Base-by-base conservation (phyloP, 2,888 invertebrate species). In the Cephus runcator region DNA sequence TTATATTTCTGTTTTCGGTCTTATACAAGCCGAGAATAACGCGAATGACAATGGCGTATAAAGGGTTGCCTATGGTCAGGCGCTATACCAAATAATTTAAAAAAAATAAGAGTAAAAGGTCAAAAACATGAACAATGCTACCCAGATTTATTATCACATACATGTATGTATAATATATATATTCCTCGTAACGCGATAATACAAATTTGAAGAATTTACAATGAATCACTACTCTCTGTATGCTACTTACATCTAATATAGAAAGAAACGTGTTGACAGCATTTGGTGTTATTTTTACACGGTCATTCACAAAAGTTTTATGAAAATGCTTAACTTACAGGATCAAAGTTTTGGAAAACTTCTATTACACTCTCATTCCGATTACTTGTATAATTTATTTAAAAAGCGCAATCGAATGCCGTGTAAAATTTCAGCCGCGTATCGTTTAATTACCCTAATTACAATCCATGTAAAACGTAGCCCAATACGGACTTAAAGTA, bases 401-500 rank as follows among this genome's bases (percentile, higher is more conserved):
- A 9, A 56, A 23, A 56, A 23, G 56, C 23, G 23, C 23, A 9
- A 56, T 23, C 56, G 56, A 56, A 56, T 56, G 56, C 56, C 56
- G 56, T 56, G 56, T 56, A 56, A 56, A 56, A 56, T 56, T 56
- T 56, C 23, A 56, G 23, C 56, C 23, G 23, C 56, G 56, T 56
- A 56, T 56, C 56, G 23, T 56, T 9, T 23, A 23, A 56, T 56
- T 56, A 56, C 23, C 56, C 9, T 56, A 56, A 56, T 56, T 23
- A 56, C 2, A 56, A 79, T 73, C 75, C 71, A 73, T 81, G 81
- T 83, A 83, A 83, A 83, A 83, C 80, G 81, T 80, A 76, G 77
- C 81, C 79, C 83, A 80, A 83, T 81, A 80, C 79, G 81, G 81
- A 79, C 69, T 78, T 78, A 78, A 76, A 80, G 74, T 9, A 56